Percentiles rank a stretch among this genome's conserved stretches.
Conservation (phyloP, 2,113 vertebrate species). For the Larimichthys polyactis region DNA sequence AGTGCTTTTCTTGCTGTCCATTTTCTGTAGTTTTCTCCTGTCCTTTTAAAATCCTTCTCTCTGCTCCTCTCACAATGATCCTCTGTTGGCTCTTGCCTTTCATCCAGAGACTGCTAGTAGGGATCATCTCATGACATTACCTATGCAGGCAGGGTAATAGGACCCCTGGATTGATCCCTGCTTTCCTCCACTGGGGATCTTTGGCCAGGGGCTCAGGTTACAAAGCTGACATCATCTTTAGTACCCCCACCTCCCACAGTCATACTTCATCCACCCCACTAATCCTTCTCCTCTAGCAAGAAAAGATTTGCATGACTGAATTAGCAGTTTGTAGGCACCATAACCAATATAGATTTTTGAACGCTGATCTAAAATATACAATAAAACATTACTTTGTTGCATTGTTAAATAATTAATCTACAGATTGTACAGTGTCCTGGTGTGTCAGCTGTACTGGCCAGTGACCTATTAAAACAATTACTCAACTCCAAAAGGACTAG, state of each 20-base stretch:
- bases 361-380: not conserved
- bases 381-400: not conserved
- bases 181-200: conserved; percentile 38
- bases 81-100: conserved; percentile 50
- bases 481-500: conserved; percentile 2
- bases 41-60: not conserved
- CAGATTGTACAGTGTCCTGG: not conserved
- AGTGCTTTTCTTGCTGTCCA: not conserved
- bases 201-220: conserved; percentile 50
- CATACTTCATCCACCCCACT: conserved; percentile 18
- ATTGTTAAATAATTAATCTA: not conserved
- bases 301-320: conserved; percentile 46
- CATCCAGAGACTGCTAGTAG: conserved; percentile 41
- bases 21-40: not conserved
- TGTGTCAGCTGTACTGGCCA: not conserved
- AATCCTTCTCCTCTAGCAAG: conserved; percentile 19
- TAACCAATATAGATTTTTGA: conserved; percentile 1
- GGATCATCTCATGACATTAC: conserved; percentile 67
- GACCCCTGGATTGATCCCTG: conserved; percentile 55
- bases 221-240: conserved; percentile 64
- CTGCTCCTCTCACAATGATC: conserved; percentile 1
- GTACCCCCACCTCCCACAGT: conserved; percentile 13
- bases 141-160: conserved; percentile 66
- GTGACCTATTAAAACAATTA: not conserved
- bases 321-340: conserved; percentile 11